Conservation (phyloP, 2,888 invertebrate genomes). For the Gonocerus acuteangulatus region DNA sequence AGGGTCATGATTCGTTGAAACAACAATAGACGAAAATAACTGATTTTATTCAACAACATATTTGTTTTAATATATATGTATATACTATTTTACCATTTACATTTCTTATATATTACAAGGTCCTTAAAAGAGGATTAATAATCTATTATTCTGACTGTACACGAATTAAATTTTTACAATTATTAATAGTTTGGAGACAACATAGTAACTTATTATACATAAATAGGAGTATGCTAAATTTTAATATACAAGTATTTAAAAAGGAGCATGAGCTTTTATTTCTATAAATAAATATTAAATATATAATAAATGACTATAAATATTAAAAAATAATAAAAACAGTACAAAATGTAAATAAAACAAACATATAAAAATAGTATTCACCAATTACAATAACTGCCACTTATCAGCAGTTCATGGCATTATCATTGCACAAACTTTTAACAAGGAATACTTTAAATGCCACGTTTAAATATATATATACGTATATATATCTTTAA, state of each 20-base stretch:
- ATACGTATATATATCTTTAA: too few species aligned
- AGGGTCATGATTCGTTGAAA: too few species aligned
- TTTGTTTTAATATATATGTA: slow-evolving; percentile 12
- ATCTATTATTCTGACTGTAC: slow-evolving; percentile 16
- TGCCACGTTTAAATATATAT: slow-evolving; percentile 7
- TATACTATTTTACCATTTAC: slow-evolving; percentile 23
- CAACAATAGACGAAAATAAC: slow-evolving; percentile 28
- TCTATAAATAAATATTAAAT: slow-evolving; percentile 5
- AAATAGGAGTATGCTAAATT: slow-evolving; percentile 5
- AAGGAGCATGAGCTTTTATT: slow-evolving; percentile 4
- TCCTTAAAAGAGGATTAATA: slow-evolving; percentile 14
- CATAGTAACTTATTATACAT: slow-evolving; percentile 1
- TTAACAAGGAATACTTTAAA: slow-evolving; percentile 11
- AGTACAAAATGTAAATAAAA: slow-evolving; percentile 10
- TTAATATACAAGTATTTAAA: slow-evolving; percentile 2
- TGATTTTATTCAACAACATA: slow-evolving; percentile 25
- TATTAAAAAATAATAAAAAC: slow-evolving; percentile 13
- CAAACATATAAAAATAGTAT: slow-evolving; percentile 18
- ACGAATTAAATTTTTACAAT: slow-evolving; percentile 19
- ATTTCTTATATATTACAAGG: slow-evolving; percentile 19
- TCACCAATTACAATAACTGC: not conserved
- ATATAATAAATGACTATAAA: not conserved
- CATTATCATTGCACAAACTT: slow-evolving; percentile 6
- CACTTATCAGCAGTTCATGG: slow-evolving; percentile 5
- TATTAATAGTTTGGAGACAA: not conserved